Base-by-base conservation (phyloP, 2,888 invertebrate genomes). In the Cephonodes hylas region DNA sequence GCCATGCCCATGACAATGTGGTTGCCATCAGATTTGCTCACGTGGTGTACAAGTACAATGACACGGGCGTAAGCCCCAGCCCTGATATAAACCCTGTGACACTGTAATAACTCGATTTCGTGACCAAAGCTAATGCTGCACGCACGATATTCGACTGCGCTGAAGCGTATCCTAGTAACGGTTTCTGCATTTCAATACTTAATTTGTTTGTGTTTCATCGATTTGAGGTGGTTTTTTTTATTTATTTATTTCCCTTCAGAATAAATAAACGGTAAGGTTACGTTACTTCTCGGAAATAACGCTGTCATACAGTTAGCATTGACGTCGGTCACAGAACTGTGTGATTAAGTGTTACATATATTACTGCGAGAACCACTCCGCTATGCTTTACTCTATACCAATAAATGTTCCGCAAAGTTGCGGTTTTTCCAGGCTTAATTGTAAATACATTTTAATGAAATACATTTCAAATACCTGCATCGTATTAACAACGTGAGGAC, bases 111-210 rank as follows among this genome's bases (percentile, higher is more conserved):
- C 69, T 70, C 69, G 69, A 72, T 83, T 77, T 77, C 88, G 85
- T 89, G 88, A 83, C 81, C 73, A 68, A 67, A 71, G 64, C 67
- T 76, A 73, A 78, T 81, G 73, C 69, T 77, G 65, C 65, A 74
- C 73, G 74, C 83, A 80, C 78, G 77, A 73, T 68, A 76, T 70
- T 75, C 68, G 77, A 67, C 75, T 68, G 74, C 73, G 72, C 57
- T 65, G 71, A 70, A 63, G 72, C 81, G 91, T 91, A 84, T 79
- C 91, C 86, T 89, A 91, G 91, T 86, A 86, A 91, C 92, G 79
- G 75, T 70, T 77, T 76, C 81, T 76, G 90, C 81, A 90, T 82
- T 89, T 91, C 91, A 88, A 91, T 91, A 91, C 84, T 85, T 67
- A 63, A 64, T 58, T 57, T 18, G 23, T 18, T 46, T 38, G 38